phyloP scores from a whole-genome alignment of 1,140 invertebrate species.

The Hyphantria cunea region DNA sequence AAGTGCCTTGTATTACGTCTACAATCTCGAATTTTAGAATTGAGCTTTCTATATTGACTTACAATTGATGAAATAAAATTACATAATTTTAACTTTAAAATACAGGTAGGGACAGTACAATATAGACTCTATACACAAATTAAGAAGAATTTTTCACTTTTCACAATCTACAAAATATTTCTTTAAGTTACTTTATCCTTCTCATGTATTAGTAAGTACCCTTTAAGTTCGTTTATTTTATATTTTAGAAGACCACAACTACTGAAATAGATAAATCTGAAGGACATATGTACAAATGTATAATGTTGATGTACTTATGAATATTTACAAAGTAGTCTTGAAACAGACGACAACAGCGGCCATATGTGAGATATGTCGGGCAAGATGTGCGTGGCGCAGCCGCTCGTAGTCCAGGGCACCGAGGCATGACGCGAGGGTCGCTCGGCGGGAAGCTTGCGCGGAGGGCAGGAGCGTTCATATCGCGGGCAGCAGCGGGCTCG shows the following conservation, averaged over 20 bases:
- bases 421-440: not conserved
- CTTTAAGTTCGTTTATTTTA: constrained; percentile 16
- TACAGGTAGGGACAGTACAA: constrained; percentile 1
- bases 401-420: constrained; percentile 5
- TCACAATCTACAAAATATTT: constrained; percentile 15
- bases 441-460: constrained; percentile 52
- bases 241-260: constrained; percentile 23
- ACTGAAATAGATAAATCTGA: constrained; percentile 23
- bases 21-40: constrained; percentile 58
- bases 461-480: constrained; percentile 45
- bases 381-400: constrained; percentile 9
- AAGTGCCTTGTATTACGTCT: constrained; percentile 23
- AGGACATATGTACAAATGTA: constrained; percentile 10
- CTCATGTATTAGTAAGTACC: constrained; percentile 20
- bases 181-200: constrained; percentile 14
- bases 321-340: constrained; percentile 30
- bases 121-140: too few relatives aligned
- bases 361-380: constrained; percentile 45
- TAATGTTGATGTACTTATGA: constrained; percentile 6
- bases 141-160: constrained; percentile 11
- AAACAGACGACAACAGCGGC: constrained; percentile 38
- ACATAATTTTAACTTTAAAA: constrained; percentile 22
- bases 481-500: constrained; percentile 68
- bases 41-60: constrained; percentile 51
- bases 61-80: constrained; percentile 17